Percentiles rank a stretch among this genome's conserved stretches.
These are phyloP conservation scores for Nansenia antarctica DNA, from an alignment of 2,113 vertebrate genomes.

Conservation along the genomic window DNA sequence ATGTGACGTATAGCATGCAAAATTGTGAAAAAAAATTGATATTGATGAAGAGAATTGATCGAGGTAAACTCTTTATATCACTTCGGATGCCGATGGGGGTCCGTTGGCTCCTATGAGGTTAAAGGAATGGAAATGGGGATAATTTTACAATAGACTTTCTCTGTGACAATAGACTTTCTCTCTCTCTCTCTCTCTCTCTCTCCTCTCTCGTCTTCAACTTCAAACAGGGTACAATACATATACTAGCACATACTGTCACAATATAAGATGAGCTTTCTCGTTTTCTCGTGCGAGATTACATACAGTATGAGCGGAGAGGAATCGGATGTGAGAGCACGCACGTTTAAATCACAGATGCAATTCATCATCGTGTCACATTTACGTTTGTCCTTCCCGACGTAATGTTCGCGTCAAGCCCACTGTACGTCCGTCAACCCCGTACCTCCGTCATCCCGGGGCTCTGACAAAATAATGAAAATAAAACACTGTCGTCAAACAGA, in stretches of 20 bases:
- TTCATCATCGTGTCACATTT: conserved; percentile 52
- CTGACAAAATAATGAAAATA: conserved; percentile 60
- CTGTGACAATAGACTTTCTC: no score
- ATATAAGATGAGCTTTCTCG: no score
- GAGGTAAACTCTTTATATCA: no score
- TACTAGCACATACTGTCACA: not conserved
- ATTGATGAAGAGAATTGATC: no score
- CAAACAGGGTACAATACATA: conserved; percentile 6
- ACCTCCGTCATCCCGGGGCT: conserved; percentile 27
- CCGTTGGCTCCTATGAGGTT: no score
- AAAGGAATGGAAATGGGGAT: no score
- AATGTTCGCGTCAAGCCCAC: conserved; percentile 19
- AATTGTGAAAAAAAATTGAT: no score
- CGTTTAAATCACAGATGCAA: conserved; percentile 36
- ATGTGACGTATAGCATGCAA: no score
- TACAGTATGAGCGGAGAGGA: not conserved
- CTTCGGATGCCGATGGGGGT: no score
- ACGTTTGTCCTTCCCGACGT: not conserved
- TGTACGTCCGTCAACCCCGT: conserved; percentile 22
- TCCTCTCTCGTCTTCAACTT: conserved; percentile 22
- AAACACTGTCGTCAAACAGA: conserved; percentile 48
- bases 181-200: not conserved
- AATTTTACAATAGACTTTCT: no score
- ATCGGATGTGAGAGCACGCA: conserved; percentile 24
- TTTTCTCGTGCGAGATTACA: not conserved